These are phyloP conservation scores for Diabrotica virgifera DNA, from an alignment of 1,140 invertebrate species.

Conservation along the genomic window DNA sequence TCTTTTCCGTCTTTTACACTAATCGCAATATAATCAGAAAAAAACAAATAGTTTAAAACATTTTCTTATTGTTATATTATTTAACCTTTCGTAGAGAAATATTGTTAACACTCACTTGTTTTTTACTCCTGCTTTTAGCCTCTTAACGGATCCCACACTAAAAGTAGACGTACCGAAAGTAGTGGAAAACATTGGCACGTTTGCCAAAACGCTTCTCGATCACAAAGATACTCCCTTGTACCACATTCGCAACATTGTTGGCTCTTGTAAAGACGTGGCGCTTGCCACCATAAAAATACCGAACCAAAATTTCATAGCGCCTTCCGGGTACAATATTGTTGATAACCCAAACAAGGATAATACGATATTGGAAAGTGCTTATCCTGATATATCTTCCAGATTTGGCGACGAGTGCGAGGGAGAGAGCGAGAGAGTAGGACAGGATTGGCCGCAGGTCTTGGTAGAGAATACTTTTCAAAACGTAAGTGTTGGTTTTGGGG, in stretches of 20 bases:
- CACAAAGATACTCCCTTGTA: constrained; percentile 40
- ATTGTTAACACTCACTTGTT: no score
- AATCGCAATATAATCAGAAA: no score
- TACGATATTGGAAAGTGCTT: neutral
- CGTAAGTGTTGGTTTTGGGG: no score
- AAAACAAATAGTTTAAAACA: no score
- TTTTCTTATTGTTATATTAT: no score
- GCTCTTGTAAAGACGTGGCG: constrained; percentile 39
- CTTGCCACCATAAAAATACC: constrained; percentile 39
- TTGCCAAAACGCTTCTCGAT: constrained; percentile 41
- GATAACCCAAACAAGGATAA: neutral
- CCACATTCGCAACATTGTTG: constrained; percentile 40
- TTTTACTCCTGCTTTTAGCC: constrained; percentile 3
- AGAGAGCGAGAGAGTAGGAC: neutral
- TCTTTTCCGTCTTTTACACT: no score
- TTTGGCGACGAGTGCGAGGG: neutral
- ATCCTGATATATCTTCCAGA: neutral
- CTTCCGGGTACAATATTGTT: constrained; percentile 41
- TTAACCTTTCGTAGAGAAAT: no score
- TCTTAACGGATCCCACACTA: constrained; percentile 20
- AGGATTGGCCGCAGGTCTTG: neutral
- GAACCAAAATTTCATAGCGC: constrained; percentile 41
- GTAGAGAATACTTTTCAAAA: neutral
- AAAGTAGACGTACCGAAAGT: constrained; percentile 26
- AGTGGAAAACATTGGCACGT: constrained; percentile 37